Base-by-base conservation (phyloP, 2,113 vertebrate genomes). In the Pachyramphus minor region DNA sequence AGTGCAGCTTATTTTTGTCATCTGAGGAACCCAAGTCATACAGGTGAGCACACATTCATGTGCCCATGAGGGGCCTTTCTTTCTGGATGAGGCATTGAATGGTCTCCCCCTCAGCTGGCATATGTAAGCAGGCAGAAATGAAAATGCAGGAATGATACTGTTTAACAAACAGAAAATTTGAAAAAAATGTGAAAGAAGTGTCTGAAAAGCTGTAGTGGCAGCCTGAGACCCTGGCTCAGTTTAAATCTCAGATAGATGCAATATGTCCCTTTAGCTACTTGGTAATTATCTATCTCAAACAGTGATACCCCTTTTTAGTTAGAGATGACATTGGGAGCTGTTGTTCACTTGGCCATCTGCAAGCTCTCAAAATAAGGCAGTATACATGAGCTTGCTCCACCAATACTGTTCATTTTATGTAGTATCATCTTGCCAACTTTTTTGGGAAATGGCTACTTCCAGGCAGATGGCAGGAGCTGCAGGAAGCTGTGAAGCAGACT, bases 401-500 rank as follows among this genome's bases (percentile, higher is more conserved):
- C 67, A 80, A 0, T 42, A 63, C n/a, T 95, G 56, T 84, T 93
- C 85, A 80, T 88, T 90, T 90, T 76, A 88, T 1, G 8, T 93
- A 79, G 58, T 19, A 39, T 85, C 39, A 14, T 90, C 83, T 92
- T 92, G 88, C 83, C 90, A 95, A 1, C 68, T 88, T 83, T 77
- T 88, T 59, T 90, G 79, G 89, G 79, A 87, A 86, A 88, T 67
- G 79, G 92, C 75, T 94, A 86, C 79, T 88, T 94, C 44, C 75
- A 94, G 63, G 88, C 88, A 97, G 95, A 92, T 95, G 95, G 94
- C 67, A 77, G 82, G 79, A 88, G 68, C 67, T 80, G 60, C 75
- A 77, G 83, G 92, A 84, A 69, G 37, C 83, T 90, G n/a, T 33
- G 78, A 85, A 85, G 41, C 49, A 53, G 45, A 37, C 17, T 85